Conservation (phyloP, 2,113 vertebrate species). For the Apistogramma diplotaenia region DNA sequence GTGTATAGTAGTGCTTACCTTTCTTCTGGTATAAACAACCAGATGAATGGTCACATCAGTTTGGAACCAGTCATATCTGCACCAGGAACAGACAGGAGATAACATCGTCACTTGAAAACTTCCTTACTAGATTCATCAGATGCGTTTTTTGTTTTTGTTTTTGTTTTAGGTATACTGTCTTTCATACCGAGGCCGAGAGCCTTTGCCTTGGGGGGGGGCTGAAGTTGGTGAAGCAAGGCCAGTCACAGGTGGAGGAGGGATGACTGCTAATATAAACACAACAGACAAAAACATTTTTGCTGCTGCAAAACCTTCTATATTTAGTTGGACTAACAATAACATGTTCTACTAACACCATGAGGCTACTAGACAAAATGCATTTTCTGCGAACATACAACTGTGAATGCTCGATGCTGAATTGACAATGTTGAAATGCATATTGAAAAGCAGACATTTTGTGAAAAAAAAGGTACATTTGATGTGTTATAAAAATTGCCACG, state of each 20-base stretch:
- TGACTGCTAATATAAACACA: constrained; percentile 42
- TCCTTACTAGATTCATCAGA: not conserved
- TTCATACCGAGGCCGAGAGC: constrained; percentile 70
- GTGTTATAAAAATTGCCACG: too few species aligned
- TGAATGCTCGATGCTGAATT: too few species aligned
- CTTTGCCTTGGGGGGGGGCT: constrained; percentile 56
- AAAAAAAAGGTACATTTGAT: too few species aligned
- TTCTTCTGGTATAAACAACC: constrained; percentile 87
- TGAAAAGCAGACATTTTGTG: too few species aligned
- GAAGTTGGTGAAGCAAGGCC: not conserved
- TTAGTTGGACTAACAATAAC: not conserved
- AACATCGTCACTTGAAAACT: not conserved
- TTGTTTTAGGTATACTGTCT: not conserved
- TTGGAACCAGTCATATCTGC: constrained; percentile 97
- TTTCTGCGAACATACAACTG: too few species aligned
- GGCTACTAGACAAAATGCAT: too few species aligned
- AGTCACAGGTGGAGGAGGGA: constrained; percentile 33
- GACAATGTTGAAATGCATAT: too few species aligned
- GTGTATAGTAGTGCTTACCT: constrained; percentile 57
- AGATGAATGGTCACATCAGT: constrained; percentile 84
- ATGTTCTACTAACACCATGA: too few species aligned
- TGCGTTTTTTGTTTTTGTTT: too few species aligned
- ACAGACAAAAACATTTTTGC: not conserved
- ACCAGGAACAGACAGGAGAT: not conserved
- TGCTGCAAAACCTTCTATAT: not conserved